phyloP scores from a whole-genome alignment of 2,888 invertebrate genomes.

The Sarcophaga subvicina region DNA sequence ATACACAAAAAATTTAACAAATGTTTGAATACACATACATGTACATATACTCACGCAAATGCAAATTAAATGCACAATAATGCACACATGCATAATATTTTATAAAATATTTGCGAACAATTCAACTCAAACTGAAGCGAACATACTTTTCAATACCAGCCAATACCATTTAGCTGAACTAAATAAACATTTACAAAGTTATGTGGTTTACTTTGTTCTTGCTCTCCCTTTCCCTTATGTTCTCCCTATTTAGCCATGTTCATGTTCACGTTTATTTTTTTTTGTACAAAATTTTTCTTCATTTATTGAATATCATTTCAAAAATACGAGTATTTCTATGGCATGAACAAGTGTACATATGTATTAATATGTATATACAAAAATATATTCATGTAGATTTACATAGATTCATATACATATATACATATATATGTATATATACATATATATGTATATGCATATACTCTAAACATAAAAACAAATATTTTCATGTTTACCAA shows the following conservation, averaged over 20 bases:
- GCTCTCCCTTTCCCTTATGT: not conserved
- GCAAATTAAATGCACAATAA: slow-evolving; percentile 9
- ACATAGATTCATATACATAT: not conserved
- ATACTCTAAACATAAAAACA: slow-evolving; percentile 15
- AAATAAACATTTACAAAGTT: slow-evolving; percentile 49
- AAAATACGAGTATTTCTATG: not conserved
- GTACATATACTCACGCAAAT: too few species aligned
- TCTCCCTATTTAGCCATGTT: not conserved
- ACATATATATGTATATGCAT: too few species aligned
- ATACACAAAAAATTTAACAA: too few species aligned
- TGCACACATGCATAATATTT: slow-evolving; percentile 45
- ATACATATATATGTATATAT: slow-evolving; percentile 3
- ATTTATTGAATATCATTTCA: slow-evolving; percentile 9
- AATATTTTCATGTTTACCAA: slow-evolving; percentile 58
- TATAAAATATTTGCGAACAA: slow-evolving; percentile 2
- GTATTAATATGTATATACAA: not conserved
- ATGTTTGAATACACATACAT: too few species aligned
- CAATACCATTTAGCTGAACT: not conserved
- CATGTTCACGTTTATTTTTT: slow-evolving; percentile 10
- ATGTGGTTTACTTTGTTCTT: slow-evolving; percentile 49
- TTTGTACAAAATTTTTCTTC: slow-evolving; percentile 49
- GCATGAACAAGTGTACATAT: not conserved
- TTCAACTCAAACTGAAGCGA: too few species aligned
- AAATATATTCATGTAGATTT: not conserved
- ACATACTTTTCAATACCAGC: too few species aligned